Evolutionary conservation across 2,888 invertebrate species (phyloP), one percentile per base, ranked within the genome.

Genomic region (Sinohyriopsis cumingii): DNA sequence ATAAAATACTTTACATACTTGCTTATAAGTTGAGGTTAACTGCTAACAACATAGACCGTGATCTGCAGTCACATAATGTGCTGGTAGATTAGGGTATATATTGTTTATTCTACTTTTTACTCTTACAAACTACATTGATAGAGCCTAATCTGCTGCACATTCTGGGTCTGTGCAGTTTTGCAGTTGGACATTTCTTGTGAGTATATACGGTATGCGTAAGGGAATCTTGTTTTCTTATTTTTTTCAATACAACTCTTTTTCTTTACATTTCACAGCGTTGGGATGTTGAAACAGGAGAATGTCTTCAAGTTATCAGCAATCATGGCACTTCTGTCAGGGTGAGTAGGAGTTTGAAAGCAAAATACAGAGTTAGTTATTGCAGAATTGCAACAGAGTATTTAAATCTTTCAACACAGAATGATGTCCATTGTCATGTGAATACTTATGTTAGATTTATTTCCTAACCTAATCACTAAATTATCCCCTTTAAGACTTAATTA

Each of bases 261-360:
- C n/a, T 19, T 56, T 20, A 1, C 6, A 24, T 56, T 25, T 22
- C 63, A 5, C 72, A 88, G 86, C 79, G 86, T 7, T 88, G 87
- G 87, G 79, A 86, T 68, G 73, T 84, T 18, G 84, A 86, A 24
- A 82, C 77, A 18, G 87, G 87, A 45, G 76, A 80, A 59, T 86
- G 87, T 76, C 64, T 79, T 18, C 75, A 83, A 60, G 79, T 80
- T 24, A 64, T 87, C 12, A 83, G 81, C 61, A 84, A 84, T 54
- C 86, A 87, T 72, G 73, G 71, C 24, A 76, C 84, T 7, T 85
- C 85, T 55, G 84, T 88, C 9, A 82, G 81, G 82, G 87, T 87
- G 71, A 72, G 74, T 60, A 24, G 19, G 33, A 28, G 33, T 33
- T 9, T 57, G 25, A 18, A 19, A 56, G 22, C 6, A 24, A 56